A percentile compares a stretch with the other conserved stretches of the same genome.
These are phyloP conservation scores for Ornithoptera priamus DNA, from an alignment of 2,888 invertebrate genomes.

Conservation along the genomic window DNA sequence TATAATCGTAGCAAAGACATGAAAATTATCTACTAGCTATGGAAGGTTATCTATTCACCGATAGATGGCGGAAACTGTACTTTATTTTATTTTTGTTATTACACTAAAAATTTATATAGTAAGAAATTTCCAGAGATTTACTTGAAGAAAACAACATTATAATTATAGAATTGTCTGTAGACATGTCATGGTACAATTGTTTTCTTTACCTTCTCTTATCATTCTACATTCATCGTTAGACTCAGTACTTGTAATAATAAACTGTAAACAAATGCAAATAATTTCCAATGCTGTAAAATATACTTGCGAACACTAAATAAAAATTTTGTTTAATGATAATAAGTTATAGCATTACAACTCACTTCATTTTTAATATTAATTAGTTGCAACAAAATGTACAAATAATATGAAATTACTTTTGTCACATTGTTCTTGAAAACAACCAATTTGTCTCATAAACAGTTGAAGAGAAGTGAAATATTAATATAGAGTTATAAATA, in stretches of 20 bases:
- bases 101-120: too few species aligned
- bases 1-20: background rate
- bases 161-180: too few species aligned
- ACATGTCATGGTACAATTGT: too few species aligned
- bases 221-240: too few species aligned
- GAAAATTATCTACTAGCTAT: background rate
- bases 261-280: too few species aligned
- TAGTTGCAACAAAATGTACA: conserved; percentile 7
- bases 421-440: background rate
- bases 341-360: background rate
- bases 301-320: too few species aligned
- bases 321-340: too few species aligned
- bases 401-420: conserved; percentile 3
- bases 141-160: too few species aligned
- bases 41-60: conserved; percentile 44
- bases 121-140: too few species aligned
- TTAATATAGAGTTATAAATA: conserved; percentile 10
- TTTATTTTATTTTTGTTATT: background rate
- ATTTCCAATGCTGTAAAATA: too few species aligned
- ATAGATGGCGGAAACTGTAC: conserved; percentile 49
- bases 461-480: conserved; percentile 14
- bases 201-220: too few species aligned
- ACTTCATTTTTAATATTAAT: background rate
- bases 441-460: conserved; percentile 23
- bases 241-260: too few species aligned